A percentile compares a stretch with the other conserved stretches of the same genome.
Conservation (phyloP, 2,797 vertebrate species). For the Rhinoraja longicauda region DNA sequence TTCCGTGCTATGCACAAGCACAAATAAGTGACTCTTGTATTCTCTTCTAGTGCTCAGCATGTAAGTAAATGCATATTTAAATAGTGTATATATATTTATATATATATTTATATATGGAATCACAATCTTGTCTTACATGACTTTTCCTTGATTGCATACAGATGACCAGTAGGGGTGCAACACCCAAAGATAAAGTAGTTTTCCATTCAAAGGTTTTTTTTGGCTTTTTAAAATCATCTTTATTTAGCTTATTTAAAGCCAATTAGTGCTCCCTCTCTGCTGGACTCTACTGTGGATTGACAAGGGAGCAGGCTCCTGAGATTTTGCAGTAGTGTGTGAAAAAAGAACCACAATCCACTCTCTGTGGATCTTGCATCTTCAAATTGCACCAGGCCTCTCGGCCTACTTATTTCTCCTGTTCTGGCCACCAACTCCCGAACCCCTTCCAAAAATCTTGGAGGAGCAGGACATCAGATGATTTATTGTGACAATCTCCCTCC, state of each 20-base stretch:
- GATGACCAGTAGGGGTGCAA: not conserved
- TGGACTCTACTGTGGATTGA: not conserved
- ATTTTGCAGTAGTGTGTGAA: not conserved
- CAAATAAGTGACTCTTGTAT: constrained; percentile 32
- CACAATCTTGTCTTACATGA: not conserved
- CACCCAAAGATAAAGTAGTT: not conserved
- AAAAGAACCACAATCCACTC: not conserved
- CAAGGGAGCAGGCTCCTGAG: not conserved
- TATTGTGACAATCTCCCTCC: not conserved
- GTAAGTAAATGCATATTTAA: constrained; percentile 26
- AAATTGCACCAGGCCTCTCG: not conserved
- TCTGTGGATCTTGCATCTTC: not conserved
- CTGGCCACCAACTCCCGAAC: not conserved
- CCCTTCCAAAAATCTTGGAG: not conserved
- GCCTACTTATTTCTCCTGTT: not conserved
- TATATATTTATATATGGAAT: not conserved
- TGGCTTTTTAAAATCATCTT: not conserved
- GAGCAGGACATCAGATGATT: too few relatives aligned
- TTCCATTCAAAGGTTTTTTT: not conserved
- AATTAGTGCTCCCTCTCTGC: not conserved
- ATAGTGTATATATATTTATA: constrained; percentile 19
- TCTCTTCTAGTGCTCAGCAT: constrained; percentile 4
- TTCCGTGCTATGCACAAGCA: constrained; percentile 20
- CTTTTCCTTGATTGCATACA: not conserved
- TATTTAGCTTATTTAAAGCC: not conserved